Evolutionary conservation across 92 coral and sea anemone species (phyloP), one percentile per base, ranked within the genome.

Genomic region (Parazoanthus swiftii): DNA sequence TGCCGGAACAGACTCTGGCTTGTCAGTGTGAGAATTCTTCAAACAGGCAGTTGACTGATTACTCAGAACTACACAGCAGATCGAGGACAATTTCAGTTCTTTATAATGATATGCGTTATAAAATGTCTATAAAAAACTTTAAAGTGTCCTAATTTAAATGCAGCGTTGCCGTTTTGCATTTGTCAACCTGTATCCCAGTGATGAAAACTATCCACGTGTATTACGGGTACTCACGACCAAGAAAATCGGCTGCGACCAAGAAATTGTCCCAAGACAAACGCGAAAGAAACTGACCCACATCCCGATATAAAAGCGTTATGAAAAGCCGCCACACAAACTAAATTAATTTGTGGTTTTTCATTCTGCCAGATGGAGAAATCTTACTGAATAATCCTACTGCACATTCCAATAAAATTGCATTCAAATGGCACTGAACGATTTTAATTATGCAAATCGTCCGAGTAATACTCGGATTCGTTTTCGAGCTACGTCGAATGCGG

Each of bases 291-390:
- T n/a, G 58, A 21, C 16, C 43, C 25, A 2, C 56, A 76, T 13
- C 16, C 33, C 26, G 56, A 76, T 76, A 21, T 21, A 16, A 36
- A 74, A 74, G 43, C 70, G 13, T 9, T 37, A 54, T 13, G 20
- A 43, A 76, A 76, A 8, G 35, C 51, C 20, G 29, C 80, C 80
- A 76, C 80, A 23, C 46, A 76, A 76, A 20, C 80, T 36, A 46
- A 33, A 23, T 58, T 38, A 76, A 76, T 43, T 76, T 76, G 80
- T 10, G 80, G 80, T 76, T 42, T 43, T 76, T 39, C 80, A 37
- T 74, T 74, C 26, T 39, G 36, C 35, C 80, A 76, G 58, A 43
- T 76, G 80, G 33, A 43, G 18, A 26, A 11, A 14, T n/a, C 39
- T 5, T 37, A 39, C 25, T 23, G 29, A 7, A 8, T 21, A n/a